Evolutionary conservation across 2,888 invertebrate species (phyloP).

Genomic region (Thecophora atra): DNA sequence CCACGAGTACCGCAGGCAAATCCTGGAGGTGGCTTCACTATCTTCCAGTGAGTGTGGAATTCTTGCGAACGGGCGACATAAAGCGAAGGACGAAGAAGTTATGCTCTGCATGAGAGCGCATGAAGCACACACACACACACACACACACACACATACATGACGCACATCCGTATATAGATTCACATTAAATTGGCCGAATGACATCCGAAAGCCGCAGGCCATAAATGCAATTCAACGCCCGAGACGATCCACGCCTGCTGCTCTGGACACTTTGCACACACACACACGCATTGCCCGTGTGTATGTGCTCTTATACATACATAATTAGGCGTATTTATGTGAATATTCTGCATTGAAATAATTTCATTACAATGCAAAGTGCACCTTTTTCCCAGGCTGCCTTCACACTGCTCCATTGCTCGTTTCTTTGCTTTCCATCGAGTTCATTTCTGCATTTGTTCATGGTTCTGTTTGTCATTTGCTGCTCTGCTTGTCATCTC

Average conservation of each 20-base stretch:
- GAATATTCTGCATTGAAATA: slow-evolving; percentile 17
- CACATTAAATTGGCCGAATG: slow-evolving; percentile 35
- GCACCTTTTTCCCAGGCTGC: background rate
- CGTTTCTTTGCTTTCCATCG: background rate
- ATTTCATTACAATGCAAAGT: slow-evolving; percentile 30
- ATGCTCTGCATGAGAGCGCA: background rate
- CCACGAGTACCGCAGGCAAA: slow-evolving; percentile 43
- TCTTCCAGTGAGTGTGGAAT: slow-evolving; percentile 20
- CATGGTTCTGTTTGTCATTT: background rate
- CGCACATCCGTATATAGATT: background rate
- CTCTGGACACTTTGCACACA: background rate
- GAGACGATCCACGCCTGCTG: background rate
- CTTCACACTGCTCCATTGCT: background rate
- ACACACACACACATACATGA: background rate
- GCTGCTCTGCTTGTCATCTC: background rate
- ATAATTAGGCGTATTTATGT: background rate
- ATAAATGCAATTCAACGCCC: slow-evolving; percentile 56
- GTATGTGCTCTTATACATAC: background rate
- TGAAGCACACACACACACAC: background rate
- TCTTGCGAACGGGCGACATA: background rate
- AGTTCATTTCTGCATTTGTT: background rate
- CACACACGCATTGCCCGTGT: slow-evolving; percentile 2
- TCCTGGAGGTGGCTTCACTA: slow-evolving; percentile 35
- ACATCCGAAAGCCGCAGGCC: slow-evolving; percentile 43
- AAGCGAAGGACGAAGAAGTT: background rate